Conservation (phyloP, 92 coral and sea anemone genomes). For the Anthopleura xanthogrammica region DNA sequence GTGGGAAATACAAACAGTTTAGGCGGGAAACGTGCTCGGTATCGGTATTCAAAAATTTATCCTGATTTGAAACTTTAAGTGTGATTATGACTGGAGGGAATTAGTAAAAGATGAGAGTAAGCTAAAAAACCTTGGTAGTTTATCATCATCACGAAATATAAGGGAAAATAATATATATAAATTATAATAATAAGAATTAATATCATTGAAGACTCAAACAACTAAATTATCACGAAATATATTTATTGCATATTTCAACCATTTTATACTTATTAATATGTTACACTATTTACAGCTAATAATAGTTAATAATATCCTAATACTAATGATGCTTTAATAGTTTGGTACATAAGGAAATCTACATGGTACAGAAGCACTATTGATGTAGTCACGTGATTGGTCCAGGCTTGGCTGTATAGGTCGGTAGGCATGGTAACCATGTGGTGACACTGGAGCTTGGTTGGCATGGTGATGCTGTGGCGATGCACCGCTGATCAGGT, state of each 20-base stretch:
- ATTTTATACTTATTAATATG: neutral
- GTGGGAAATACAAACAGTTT: too few relatives aligned
- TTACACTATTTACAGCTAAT: neutral
- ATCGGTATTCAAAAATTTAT: too few relatives aligned
- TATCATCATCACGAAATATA: too few relatives aligned
- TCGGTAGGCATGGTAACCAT: neutral
- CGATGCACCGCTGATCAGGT: constrained; percentile 3
- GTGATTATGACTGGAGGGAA: too few relatives aligned
- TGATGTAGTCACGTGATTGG: neutral
- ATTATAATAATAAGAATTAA: too few relatives aligned
- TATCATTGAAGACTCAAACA: neutral
- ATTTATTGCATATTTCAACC: neutral
- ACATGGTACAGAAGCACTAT: neutral
- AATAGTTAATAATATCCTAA: neutral
- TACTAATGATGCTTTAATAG: neutral
- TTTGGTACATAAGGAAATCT: neutral
- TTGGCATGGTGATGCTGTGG: neutral
- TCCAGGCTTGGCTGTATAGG: neutral
- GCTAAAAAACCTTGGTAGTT: too few relatives aligned
- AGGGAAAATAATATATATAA: too few relatives aligned
- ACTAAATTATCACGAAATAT: neutral
- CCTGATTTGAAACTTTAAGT: too few relatives aligned
- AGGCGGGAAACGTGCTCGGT: too few relatives aligned
- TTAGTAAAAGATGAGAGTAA: too few relatives aligned
- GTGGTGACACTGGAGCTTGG: neutral